phyloP scores from a whole-genome alignment of 1,140 invertebrate species.

The Doryteuthis pealeii region DNA sequence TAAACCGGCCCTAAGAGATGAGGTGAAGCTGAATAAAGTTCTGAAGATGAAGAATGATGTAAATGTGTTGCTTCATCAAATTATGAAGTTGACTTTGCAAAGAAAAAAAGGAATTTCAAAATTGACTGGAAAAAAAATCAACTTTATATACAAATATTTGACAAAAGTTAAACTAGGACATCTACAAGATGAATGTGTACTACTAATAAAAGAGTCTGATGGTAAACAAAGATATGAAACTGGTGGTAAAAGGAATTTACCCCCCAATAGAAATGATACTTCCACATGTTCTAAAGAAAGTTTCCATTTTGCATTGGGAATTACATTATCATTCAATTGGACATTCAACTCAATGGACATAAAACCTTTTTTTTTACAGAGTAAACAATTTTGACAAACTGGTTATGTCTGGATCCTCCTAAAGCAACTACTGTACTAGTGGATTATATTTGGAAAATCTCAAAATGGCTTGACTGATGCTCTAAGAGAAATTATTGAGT shows the following conservation, averaged over 20 bases:
- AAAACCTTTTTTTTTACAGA: conserved; percentile 24
- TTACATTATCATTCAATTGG: not conserved
- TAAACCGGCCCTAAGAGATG: too few relatives aligned
- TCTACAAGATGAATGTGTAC: not conserved
- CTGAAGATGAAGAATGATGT: too few relatives aligned
- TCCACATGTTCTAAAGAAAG: not conserved
- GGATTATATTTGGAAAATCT: conserved; percentile 28
- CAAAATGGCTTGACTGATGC: conserved; percentile 30
- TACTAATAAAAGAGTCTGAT: not conserved
- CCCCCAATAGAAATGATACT: not conserved
- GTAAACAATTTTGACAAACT: conserved; percentile 19
- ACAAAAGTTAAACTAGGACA: not conserved
- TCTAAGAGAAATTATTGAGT: conserved; percentile 22
- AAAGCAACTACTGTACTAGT: conserved; percentile 18
- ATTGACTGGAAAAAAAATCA: not conserved
- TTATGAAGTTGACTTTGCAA: too few relatives aligned
- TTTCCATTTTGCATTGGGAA: not conserved
- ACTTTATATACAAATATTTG: not conserved
- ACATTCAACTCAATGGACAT: not conserved
- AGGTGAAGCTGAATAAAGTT: too few relatives aligned
- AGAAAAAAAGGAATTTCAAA: not conserved
- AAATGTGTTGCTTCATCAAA: too few relatives aligned
- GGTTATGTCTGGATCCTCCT: conserved; percentile 25
- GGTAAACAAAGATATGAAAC: not conserved
- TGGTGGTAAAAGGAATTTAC: not conserved